These are phyloP conservation scores for Carpatolechia fugitivella DNA, from an alignment of 2,888 invertebrate genomes.

Conservation along the genomic window DNA sequence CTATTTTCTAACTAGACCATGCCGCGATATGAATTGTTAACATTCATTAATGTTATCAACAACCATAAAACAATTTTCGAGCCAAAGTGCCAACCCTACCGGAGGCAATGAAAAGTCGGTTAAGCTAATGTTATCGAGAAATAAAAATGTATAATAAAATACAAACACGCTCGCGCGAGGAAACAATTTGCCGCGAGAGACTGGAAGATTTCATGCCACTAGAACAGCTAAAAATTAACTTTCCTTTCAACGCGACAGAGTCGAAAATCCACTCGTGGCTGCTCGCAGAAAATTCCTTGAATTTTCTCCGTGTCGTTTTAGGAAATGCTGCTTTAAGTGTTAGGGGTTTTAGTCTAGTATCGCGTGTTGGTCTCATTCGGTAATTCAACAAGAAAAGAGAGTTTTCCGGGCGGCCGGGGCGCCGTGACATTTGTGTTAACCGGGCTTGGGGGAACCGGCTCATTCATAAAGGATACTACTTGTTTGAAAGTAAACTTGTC, in stretches of 20 bases:
- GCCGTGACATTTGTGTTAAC: slow-evolving; percentile 78
- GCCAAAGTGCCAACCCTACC: slow-evolving; percentile 70
- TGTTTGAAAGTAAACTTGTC: slow-evolving; percentile 66
- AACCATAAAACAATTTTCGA: slow-evolving; percentile 27
- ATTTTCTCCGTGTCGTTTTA: slow-evolving; percentile 42
- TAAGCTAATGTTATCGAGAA: slow-evolving; percentile 80
- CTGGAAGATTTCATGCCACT: slow-evolving; percentile 73
- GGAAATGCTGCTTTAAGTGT: slow-evolving; percentile 2
- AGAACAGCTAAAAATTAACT: slow-evolving; percentile 35
- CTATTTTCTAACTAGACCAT: too few species aligned
- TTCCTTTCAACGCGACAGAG: slow-evolving; percentile 37
- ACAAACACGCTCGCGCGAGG: slow-evolving; percentile 76
- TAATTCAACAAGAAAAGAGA: slow-evolving; percentile 78
- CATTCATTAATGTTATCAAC: not conserved
- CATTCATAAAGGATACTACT: slow-evolving; percentile 71
- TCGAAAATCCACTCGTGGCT: slow-evolving; percentile 40
- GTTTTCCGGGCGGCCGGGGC: slow-evolving; percentile 75
- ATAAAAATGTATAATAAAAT: slow-evolving; percentile 80
- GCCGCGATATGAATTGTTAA: not conserved
- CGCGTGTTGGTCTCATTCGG: slow-evolving; percentile 36
- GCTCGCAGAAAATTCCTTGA: slow-evolving; percentile 69
- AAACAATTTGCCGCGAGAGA: slow-evolving; percentile 79
- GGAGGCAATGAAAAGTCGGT: slow-evolving; percentile 78
- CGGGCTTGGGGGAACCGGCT: slow-evolving; percentile 61
- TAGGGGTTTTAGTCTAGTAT: slow-evolving; percentile 39